Conservation (phyloP, 2,888 invertebrate species). For the Chalcosyrphus nemorum region DNA sequence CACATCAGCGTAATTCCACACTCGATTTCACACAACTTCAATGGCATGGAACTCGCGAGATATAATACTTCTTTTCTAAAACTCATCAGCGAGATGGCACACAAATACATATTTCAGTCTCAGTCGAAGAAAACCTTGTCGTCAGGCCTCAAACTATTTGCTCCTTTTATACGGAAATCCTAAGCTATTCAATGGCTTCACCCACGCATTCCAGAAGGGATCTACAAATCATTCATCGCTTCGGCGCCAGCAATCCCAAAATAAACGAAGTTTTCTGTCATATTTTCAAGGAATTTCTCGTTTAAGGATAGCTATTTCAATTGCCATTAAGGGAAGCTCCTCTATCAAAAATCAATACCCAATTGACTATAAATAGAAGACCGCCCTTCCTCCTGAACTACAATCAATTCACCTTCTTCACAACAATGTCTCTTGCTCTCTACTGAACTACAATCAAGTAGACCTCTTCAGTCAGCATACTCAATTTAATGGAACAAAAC, state of each 20-base stretch:
- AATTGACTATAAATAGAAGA: background rate
- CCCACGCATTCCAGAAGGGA: background rate
- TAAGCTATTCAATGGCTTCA: background rate
- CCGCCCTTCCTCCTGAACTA: background rate
- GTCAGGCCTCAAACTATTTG: background rate
- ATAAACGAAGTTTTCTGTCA: background rate
- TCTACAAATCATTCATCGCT: background rate
- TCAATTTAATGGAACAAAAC: slow-evolving; percentile 41
- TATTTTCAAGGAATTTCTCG: background rate
- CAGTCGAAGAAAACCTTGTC: background rate
- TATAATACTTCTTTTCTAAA: too few species aligned
- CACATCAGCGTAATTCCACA: too few species aligned
- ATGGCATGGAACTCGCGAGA: too few species aligned
- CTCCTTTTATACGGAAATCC: background rate
- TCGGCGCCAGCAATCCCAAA: background rate
- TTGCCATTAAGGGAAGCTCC: background rate
- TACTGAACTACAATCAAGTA: slow-evolving; percentile 22
- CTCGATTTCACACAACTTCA: too few species aligned
- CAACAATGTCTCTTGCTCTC: background rate
- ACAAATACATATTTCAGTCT: background rate
- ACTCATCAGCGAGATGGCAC: too few species aligned
- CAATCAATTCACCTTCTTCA: slow-evolving; percentile 24
- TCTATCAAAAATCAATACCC: slow-evolving; percentile 7
- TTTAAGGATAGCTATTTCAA: background rate
- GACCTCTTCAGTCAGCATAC: slow-evolving; percentile 31